These are phyloP conservation scores for Solen grandis DNA, from an alignment of 1,140 invertebrate genomes.

Conservation along the genomic window DNA sequence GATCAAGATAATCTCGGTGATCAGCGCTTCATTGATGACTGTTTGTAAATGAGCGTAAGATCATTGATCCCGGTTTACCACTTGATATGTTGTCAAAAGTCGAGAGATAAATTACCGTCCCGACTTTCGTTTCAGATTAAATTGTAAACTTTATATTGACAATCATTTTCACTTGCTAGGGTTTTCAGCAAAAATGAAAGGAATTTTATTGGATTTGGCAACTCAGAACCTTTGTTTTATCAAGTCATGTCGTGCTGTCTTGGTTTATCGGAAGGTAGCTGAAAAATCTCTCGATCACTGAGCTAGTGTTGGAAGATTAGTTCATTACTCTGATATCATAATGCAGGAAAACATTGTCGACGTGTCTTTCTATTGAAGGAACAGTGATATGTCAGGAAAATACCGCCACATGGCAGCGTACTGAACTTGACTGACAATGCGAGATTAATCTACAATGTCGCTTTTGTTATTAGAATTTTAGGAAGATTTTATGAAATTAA, in stretches of 20 bases:
- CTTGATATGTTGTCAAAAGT: conserved; percentile 40
- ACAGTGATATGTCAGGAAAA: too few species aligned
- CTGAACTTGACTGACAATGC: too few species aligned
- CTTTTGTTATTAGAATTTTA: too few species aligned
- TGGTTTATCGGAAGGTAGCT: conserved; percentile 18
- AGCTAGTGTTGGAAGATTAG: conserved; percentile 25
- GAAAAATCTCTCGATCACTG: conserved; percentile 26
- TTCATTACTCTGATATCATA: not conserved
- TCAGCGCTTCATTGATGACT: not conserved
- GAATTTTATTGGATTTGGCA: conserved; percentile 45
- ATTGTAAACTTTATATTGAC: conserved; percentile 26
- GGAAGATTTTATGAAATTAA: too few species aligned
- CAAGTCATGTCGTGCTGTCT: conserved; percentile 45
- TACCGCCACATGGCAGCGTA: too few species aligned
- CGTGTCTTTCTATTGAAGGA: too few species aligned
- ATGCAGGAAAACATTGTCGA: too few species aligned
- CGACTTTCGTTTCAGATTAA: conserved; percentile 50
- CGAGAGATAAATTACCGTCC: conserved; percentile 32
- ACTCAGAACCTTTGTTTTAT: conserved; percentile 44
- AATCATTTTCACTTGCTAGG: conserved; percentile 42
- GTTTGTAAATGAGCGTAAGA: not conserved
- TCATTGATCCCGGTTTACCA: conserved; percentile 6
- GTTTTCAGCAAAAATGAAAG: not conserved
- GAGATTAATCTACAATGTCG: too few species aligned
- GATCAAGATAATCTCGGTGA: not conserved